phyloP scores from a whole-genome alignment of 2,888 invertebrate genomes.

The Drosophila demipolita region DNA sequence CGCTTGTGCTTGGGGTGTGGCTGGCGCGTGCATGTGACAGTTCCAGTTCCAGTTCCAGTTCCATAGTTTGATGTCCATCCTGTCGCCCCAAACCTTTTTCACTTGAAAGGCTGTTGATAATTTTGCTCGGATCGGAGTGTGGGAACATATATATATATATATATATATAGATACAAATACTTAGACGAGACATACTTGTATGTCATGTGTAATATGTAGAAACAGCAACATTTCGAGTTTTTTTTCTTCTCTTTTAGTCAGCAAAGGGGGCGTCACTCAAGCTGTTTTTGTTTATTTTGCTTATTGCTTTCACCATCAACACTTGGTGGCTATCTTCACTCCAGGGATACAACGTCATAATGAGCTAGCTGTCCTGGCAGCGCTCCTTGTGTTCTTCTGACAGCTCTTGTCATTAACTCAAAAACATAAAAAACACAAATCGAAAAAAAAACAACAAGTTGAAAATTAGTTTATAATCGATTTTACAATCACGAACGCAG shows the following conservation, averaged over 20 bases:
- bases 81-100: conserved; percentile 39
- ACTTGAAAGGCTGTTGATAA: conserved; percentile 50
- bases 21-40: conserved; percentile 70
- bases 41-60: conserved; percentile 74
- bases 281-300: conserved; percentile 45
- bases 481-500: conserved; percentile 77
- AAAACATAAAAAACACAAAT: not conserved
- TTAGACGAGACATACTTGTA: conserved; percentile 11
- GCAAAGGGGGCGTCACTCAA: conserved; percentile 50
- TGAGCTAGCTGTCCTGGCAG: conserved; percentile 49
- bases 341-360: conserved; percentile 47
- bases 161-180: no score
- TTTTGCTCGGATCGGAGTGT: conserved; percentile 14
- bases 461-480: conserved; percentile 82
- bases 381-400: conserved; percentile 1
- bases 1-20: conserved; percentile 34
- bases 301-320: conserved; percentile 49
- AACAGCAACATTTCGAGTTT: conserved; percentile 15
- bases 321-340: conserved; percentile 39
- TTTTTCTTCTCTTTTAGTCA: not conserved
- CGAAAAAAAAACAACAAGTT: conserved; percentile 33
- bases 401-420: conserved; percentile 42
- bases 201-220: conserved; percentile 18
- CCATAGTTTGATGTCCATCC: conserved; percentile 48
- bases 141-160: not conserved